Evolutionary conservation across 2,113 vertebrate species (phyloP).

Genomic region (Oreochromis tanganicae): DNA sequence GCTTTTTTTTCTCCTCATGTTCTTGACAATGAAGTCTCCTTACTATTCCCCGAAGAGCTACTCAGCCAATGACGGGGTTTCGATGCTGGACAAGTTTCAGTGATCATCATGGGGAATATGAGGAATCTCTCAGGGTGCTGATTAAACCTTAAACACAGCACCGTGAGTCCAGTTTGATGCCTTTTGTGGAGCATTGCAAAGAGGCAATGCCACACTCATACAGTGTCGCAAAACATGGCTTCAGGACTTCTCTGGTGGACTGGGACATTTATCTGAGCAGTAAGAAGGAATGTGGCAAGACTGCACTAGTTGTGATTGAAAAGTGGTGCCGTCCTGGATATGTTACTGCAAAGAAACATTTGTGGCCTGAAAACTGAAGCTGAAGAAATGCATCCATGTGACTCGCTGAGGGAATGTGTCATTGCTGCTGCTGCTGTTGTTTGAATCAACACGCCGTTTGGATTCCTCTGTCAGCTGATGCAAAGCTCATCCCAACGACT

Average conservation of each 20-base stretch:
- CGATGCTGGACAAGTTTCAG: not conserved
- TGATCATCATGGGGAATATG: not conserved
- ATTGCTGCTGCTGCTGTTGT: not conserved
- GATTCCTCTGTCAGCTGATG: not conserved
- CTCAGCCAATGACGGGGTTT: not conserved
- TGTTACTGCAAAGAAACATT: not conserved
- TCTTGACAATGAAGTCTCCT: not conserved
- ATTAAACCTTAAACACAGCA: not conserved
- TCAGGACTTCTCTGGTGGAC: not conserved
- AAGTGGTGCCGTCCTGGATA: not conserved
- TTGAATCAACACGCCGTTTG: not conserved
- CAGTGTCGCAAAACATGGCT: not conserved
- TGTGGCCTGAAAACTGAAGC: not conserved
- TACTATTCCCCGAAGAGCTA: not conserved
- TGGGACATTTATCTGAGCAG: not conserved
- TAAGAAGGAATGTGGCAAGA: not conserved
- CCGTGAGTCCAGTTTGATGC: not conserved
- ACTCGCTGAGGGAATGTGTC: not conserved
- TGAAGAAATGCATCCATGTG: not conserved
- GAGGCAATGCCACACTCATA: not conserved
- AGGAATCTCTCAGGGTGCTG: not conserved
- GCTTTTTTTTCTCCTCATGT: not conserved
- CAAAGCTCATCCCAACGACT: not conserved
- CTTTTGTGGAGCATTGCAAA: not conserved
- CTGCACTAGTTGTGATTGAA: not conserved